Percentiles rank a stretch among this genome's conserved stretches.
Evolutionary conservation across 2,797 vertebrate genomes (phyloP).

Genomic region (Chelon labrosus): DNA sequence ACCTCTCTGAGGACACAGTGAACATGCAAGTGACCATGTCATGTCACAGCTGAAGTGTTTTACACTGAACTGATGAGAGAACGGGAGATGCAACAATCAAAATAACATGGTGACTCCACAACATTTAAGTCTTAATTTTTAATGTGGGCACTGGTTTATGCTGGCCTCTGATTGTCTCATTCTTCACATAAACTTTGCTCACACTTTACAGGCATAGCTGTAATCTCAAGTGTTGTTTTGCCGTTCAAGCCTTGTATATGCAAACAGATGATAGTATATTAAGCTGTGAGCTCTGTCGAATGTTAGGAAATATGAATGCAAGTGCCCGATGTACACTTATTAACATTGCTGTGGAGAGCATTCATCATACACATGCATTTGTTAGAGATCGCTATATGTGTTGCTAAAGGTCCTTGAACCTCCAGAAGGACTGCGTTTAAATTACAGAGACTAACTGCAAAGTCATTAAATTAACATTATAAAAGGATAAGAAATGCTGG

Average conservation of each 20-base stretch:
- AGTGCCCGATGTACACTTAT: neutral
- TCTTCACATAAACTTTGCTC: neutral
- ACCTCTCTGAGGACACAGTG: neutral
- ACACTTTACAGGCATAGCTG: neutral
- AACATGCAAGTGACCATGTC: neutral
- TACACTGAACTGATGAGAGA: constrained; percentile 13
- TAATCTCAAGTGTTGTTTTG: neutral
- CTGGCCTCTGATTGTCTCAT: neutral
- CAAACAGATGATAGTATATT: neutral
- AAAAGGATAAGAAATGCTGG: neutral
- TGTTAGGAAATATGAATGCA: neutral
- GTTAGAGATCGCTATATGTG: neutral
- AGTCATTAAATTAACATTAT: neutral
- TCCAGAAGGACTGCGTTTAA: neutral
- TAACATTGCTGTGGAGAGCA: neutral
- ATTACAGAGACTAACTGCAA: neutral
- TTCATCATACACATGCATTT: neutral
- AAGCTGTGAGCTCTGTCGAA: neutral
- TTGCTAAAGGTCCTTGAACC: neutral
- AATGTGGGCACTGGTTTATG: constrained; percentile 9
- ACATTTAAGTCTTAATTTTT: neutral
- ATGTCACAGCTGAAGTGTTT: neutral
- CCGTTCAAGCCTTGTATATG: neutral
- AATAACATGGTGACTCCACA: neutral
- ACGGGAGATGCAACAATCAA: neutral